phyloP scores from a whole-genome alignment of 2,113 vertebrate species.

The Tinamus guttatus region DNA sequence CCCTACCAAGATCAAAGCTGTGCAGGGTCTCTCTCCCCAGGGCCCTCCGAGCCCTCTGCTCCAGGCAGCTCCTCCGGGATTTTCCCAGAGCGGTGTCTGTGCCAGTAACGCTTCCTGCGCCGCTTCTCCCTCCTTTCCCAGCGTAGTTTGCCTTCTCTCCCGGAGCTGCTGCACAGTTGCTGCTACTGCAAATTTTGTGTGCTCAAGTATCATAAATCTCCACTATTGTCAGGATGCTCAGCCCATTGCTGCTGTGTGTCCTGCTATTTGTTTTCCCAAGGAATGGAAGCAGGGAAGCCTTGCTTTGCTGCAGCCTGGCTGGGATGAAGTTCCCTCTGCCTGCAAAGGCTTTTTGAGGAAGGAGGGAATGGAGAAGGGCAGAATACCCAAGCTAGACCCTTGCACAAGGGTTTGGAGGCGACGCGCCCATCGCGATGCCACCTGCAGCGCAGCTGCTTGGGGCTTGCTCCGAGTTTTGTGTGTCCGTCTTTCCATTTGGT shows the following conservation, averaged over 20 bases:
- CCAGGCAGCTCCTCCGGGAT: background rate
- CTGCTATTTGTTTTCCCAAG: background rate
- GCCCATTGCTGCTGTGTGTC: background rate
- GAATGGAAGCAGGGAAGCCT: no score
- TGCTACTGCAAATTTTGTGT: background rate
- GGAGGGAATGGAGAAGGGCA: background rate
- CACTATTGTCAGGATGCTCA: accelerated
- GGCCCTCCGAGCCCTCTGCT: background rate
- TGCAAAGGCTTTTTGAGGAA: background rate
- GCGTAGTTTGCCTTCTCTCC: background rate
- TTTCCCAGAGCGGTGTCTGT: background rate
- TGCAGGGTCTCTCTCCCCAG: background rate
- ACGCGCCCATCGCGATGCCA: accelerated
- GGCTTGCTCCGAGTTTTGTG: background rate
- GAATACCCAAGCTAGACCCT: background rate
- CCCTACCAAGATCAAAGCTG: background rate
- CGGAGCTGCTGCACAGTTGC: background rate
- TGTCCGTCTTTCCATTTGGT: background rate
- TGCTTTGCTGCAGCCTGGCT: no score
- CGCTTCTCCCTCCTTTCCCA: background rate
- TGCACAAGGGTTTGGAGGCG: accelerated
- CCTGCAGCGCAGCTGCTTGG: background rate
- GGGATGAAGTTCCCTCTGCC: no score
- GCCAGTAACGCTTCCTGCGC: background rate
- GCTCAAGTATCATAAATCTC: background rate